Base-by-base conservation (phyloP, 2,888 invertebrate species). In the Crioceris asparagi region DNA sequence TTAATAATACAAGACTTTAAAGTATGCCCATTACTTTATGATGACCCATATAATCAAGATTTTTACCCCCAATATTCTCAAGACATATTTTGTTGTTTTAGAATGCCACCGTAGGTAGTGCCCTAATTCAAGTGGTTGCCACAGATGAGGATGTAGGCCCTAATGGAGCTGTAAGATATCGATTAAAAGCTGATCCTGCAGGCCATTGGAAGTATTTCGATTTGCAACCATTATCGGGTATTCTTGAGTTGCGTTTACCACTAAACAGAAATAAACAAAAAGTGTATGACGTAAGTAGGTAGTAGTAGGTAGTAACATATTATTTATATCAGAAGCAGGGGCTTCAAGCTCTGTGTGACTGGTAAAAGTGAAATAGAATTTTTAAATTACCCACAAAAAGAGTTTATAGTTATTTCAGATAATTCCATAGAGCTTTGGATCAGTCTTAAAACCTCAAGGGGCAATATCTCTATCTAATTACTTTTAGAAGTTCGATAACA, bases 111-210 rank as follows among this genome's bases (percentile, higher is more conserved):
- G 72, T 90, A 34, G 91, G 90, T 4, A 79, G 83, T 6, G 68
- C 77, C 34, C 75, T 92, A 11, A 75, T 86, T 14, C 80, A 82
- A 60, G 83, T 92, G 2, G 70, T 76, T 35, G 93, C 94, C 0
- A 75, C 75, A 32, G 94, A 96, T 65, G 83, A 83, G 34, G 94
- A 94, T 59, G 78, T 83, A 32, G 94, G 93, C 0, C 71, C 76
- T 10, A 94, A 94, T 65, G 92, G 91, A 1, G 79, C 85, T n/a
- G 83, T 94, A 5, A 72, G 83, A 14, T 94, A 88, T 66, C 72
- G 85, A 6, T 64, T 91, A 32, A 77, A 83, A 50, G 75, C 78
- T n/a, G 87, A 90, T 66, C 75, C 83, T 11, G 74, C 77, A 42
- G 84, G 83, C 2, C 83, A 87, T 51, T 86, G 83, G 75, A 76